Evolutionary conservation across 2,113 vertebrate species (phyloP).

Genomic region (Ciconia stormi): DNA sequence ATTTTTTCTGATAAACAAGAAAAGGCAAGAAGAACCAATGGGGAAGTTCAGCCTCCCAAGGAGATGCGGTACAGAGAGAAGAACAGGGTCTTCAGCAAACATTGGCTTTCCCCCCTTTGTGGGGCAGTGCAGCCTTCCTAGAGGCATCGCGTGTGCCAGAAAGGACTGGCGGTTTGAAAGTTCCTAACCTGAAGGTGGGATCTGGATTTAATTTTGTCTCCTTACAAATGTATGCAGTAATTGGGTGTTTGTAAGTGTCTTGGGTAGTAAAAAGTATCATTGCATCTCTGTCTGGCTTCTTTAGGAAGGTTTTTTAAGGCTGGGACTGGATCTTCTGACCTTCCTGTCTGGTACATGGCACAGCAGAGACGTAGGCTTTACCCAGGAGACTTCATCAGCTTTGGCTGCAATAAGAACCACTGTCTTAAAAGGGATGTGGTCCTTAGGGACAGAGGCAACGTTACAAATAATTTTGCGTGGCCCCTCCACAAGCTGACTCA

Average conservation of each 20-base stretch:
- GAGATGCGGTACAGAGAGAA: neutral
- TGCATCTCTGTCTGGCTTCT: neutral
- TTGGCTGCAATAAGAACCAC: neutral
- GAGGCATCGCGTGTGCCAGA: neutral
- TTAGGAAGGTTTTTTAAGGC: neutral
- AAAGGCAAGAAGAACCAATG: neutral
- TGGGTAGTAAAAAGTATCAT: neutral
- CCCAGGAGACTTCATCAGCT: neutral
- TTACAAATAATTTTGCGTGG: neutral
- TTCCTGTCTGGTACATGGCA: neutral
- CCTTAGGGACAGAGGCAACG: neutral
- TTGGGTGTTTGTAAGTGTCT: neutral
- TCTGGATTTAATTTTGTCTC: constrained; percentile 56
- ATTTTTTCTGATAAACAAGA: neutral
- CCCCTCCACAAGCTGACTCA: neutral
- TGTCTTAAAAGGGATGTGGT: neutral
- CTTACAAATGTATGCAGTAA: neutral
- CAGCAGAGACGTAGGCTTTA: neutral
- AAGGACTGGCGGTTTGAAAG: neutral
- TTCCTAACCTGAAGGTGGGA: neutral
- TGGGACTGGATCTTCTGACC: neutral
- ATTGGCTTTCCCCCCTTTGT: neutral
- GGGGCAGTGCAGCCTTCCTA: neutral
- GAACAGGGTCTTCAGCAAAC: neutral
- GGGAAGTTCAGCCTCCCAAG: neutral